Percentiles rank a stretch among this genome's conserved stretches.
Conservation (phyloP, 2,888 invertebrate species). For the Amphipoea oculea region DNA sequence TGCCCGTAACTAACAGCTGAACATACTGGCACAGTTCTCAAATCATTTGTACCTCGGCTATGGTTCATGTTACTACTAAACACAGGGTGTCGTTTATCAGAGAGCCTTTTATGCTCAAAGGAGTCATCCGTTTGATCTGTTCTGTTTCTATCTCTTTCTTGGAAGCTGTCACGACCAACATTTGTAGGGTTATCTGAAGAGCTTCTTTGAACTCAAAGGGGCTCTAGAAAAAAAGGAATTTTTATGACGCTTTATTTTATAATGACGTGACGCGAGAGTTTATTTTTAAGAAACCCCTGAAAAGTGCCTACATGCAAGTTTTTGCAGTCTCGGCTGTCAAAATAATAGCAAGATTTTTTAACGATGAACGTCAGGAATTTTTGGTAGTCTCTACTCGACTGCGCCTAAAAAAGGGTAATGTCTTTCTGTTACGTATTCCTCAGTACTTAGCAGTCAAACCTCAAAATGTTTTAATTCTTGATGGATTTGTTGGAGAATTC, state of each 20-base stretch:
- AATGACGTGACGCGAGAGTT: background rate
- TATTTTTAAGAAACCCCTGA: background rate
- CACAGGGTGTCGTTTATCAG: background rate
- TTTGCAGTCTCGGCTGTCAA: background rate
- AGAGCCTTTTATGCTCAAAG: conserved; percentile 7
- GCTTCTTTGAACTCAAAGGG: conserved; percentile 15
- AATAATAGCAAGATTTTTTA: background rate
- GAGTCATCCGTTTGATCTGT: background rate
- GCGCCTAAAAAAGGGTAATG: background rate
- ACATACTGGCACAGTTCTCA: no score
- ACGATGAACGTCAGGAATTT: background rate
- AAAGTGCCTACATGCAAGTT: background rate
- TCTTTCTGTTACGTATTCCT: background rate
- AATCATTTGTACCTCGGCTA: background rate
- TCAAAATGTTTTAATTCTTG: no score
- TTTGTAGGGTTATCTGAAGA: background rate
- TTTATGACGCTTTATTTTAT: background rate
- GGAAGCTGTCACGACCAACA: background rate
- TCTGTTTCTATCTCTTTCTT: background rate
- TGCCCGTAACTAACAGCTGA: background rate
- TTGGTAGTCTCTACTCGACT: no score
- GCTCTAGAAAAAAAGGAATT: background rate
- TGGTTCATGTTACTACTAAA: background rate
- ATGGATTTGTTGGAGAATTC: background rate
- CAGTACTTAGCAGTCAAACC: background rate